Base-by-base conservation (phyloP, 2,797 vertebrate genomes). In the Steatocranus sp. region DNA sequence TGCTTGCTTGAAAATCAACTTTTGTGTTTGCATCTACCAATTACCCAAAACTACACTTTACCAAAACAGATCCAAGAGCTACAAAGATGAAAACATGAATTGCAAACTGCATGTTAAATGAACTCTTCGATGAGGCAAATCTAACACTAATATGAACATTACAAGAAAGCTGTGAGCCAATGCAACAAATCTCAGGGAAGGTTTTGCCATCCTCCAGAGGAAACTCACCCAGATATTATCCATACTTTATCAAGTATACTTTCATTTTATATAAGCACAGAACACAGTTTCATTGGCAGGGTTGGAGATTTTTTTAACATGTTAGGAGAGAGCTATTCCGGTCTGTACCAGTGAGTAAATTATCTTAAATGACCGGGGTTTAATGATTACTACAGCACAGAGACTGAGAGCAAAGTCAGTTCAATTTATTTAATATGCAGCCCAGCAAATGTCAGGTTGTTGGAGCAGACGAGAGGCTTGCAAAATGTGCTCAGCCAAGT, bases 1-100 rank as follows among this genome's bases (percentile, higher is more conserved):
- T 84, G 78, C 81, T 87, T 82, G 75, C 81, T 66, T 79, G 82
- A 91, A 88, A 93, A 93, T 92, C 86, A 78, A 82, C 87, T 83
- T 78, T 84, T n/a, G 27, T 73, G 68, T 86, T 82, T 75, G 82
- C 79, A 56, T 90, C 41, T 48, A 41, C 12, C 14, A 56, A 75
- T 46, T 48, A 80, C 74, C 36, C 25, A 11, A 51, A 81, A 78
- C 27, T 27, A 32, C 15, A 17, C 70, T 80, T 74, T 48, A 56
- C 51, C 27, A 48, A 75, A 50, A 54, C 5, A 73, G 8, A 79
- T 25, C n/a, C 15, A 79, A 53, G 12, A 75, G 51, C 12, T n/a
- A 48, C 17, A 30, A 73, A 73, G 68, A 18, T 73, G 10, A 73
- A 48, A 77, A 14, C 8, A 36, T 54, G 20, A 68, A 76, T 25